Conservation (phyloP, 1,140 invertebrate genomes). For the Heliothis subflexa region DNA sequence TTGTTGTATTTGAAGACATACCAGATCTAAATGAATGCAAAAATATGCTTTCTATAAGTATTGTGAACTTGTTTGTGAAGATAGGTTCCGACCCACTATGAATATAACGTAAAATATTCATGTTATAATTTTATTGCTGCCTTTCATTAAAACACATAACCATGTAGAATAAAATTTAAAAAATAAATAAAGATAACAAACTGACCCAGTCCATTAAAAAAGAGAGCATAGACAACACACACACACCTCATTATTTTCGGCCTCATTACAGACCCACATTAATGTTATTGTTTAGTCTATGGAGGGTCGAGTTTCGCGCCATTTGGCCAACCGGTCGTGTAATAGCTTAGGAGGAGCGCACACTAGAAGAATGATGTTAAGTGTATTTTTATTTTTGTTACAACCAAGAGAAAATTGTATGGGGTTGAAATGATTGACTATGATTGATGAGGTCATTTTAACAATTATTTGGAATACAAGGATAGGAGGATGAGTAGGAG, state of each 20-base stretch:
- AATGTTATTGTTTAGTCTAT: constrained; percentile 59
- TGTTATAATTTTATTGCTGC: too few species aligned
- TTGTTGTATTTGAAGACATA: too few species aligned
- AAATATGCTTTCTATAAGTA: too few species aligned
- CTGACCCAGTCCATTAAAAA: background rate
- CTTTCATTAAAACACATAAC: too few species aligned
- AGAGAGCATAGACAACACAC: constrained; percentile 24
- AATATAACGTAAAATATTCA: too few species aligned
- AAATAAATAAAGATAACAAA: too few species aligned
- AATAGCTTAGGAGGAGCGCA: constrained; percentile 69
- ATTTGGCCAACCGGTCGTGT: constrained; percentile 84
- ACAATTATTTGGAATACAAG: background rate
- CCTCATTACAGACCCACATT: constrained; percentile 38
- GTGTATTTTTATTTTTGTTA: constrained; percentile 24
- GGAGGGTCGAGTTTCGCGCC: constrained; percentile 82
- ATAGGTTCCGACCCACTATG: too few species aligned
- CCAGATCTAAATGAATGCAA: too few species aligned
- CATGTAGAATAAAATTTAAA: too few species aligned
- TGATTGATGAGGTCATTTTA: background rate
- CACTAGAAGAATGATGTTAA: constrained; percentile 39
- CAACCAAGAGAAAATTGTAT: background rate
- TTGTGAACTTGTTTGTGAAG: too few species aligned
- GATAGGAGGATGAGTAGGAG: too few species aligned
- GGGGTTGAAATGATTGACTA: background rate
- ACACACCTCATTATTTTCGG: constrained; percentile 24